Percentiles rank a stretch among this genome's conserved stretches.
phyloP scores from a whole-genome alignment of 2,797 vertebrate genomes.

The Ciconia nigra region DNA sequence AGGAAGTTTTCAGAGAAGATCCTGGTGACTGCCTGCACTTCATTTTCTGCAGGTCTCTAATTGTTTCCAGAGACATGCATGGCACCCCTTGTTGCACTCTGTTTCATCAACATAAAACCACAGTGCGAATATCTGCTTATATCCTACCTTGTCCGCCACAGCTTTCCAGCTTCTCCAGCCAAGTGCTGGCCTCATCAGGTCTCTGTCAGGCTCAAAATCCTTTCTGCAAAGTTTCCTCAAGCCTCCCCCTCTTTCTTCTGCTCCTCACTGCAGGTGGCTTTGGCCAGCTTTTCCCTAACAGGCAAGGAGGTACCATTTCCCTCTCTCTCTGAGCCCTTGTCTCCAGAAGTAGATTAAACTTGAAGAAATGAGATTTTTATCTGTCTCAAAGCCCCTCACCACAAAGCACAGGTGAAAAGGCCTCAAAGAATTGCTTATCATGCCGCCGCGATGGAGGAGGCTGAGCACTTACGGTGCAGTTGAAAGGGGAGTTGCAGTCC shows the following conservation, averaged over 20 bases:
- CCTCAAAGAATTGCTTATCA: neutral
- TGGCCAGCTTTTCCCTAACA: neutral
- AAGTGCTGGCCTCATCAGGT: neutral
- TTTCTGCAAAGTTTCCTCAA: neutral
- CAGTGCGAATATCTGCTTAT: neutral
- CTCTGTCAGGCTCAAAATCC: neutral
- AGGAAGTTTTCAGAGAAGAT: neutral
- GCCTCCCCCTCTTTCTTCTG: neutral
- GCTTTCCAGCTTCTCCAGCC: neutral
- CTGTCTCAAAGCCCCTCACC: neutral
- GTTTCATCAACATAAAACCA: neutral
- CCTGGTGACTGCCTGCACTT: neutral
- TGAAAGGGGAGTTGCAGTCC: neutral
- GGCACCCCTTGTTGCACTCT: neutral
- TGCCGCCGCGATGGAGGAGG: accelerated
- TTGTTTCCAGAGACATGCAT: neutral
- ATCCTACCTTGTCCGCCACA: neutral
- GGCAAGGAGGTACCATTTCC: neutral
- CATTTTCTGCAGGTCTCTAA: neutral
- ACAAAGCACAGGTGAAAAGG: neutral
- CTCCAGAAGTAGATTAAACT: neutral
- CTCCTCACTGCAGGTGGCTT: neutral
- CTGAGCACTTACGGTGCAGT: neutral
- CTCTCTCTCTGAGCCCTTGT: neutral
- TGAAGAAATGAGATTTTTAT: neutral